Evolutionary conservation across 2,797 vertebrate species (phyloP), one percentile per base, ranked within the genome.

Genomic region (Mus spretus): DNA sequence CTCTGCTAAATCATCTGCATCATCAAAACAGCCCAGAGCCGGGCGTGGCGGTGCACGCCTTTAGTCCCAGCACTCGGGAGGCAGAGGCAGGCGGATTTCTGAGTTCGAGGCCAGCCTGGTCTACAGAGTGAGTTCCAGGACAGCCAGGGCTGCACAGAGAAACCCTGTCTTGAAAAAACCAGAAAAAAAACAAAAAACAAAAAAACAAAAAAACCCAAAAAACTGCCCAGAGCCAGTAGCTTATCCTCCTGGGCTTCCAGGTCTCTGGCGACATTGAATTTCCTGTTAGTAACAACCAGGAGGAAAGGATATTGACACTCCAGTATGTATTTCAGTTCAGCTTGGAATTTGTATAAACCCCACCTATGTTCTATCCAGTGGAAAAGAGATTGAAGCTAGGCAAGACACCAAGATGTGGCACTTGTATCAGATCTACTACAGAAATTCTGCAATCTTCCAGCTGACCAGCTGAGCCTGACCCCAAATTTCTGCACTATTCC

Each of bases 161-260:
- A 44, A 44, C 44, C 44, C 44, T 44, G 44, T 44, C 44, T 44
- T 44, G 44, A 44, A 44, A 44, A 44, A 44, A 44, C 44, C 37
- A 40, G 37, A 40, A 44, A 44, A 44, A 44, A 44, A 44, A 44
- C 44, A 44, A 44, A 44, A 44, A 44, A 40, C 37, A 44, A 44
- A 44, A 4, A 44, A 44, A 44, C 40, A 44, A 44, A 44, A 44
- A 44, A 44, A 44, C n/a, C n/a, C 3, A 44, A 99, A 98, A 99
- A 99, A 98, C 50, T 99, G 87, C 99, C 99, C 98, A 99, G 98
- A 80, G 99, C 99, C 98, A 99, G 99, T 96, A 99, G 98, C 98
- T 99, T 99, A 92, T 99, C 99, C 94, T 99, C 99, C 98, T 99
- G 99, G 94, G 99, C 99, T 99, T 99, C 99, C 98, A 98, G 99